Percentiles rank a stretch among this genome's conserved stretches.
phyloP scores from a whole-genome alignment of 2,888 invertebrate genomes.

The Euplexia lucipara region DNA sequence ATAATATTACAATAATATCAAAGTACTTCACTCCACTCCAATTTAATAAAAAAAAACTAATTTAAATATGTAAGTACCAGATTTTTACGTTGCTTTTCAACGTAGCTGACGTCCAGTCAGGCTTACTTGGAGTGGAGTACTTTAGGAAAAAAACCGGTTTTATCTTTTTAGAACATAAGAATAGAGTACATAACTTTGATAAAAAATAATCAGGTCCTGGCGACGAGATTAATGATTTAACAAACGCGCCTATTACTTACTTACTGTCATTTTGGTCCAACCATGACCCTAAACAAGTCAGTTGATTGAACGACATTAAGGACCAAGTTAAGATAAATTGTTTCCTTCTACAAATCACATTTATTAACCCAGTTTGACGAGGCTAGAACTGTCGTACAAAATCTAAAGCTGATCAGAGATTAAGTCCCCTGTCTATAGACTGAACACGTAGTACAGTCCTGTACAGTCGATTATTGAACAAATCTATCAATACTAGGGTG shows the following conservation, averaged over 20 bases:
- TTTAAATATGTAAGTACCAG: too few relatives aligned
- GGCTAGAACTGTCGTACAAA: neutral
- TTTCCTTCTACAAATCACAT: constrained; percentile 49
- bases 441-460: constrained; percentile 15
- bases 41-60: too few relatives aligned
- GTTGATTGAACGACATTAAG: constrained; percentile 8
- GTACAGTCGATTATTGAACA: too few relatives aligned
- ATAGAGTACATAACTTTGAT: too few relatives aligned
- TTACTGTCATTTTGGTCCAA: constrained; percentile 16
- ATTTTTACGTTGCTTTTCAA: too few relatives aligned
- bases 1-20: too few relatives aligned
- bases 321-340: constrained; percentile 38
- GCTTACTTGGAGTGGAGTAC: too few relatives aligned
- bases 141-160: too few relatives aligned
- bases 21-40: too few relatives aligned
- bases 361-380: constrained; percentile 44
- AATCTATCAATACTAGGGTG: too few relatives aligned
- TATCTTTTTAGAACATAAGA: too few relatives aligned
- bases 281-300: constrained; percentile 51
- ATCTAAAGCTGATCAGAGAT: constrained; percentile 8
- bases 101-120: too few relatives aligned
- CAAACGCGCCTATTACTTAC: constrained; percentile 19
- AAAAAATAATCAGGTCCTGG: constrained; percentile 24
- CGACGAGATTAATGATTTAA: constrained; percentile 16
- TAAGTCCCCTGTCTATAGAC: neutral